Base-by-base conservation (phyloP, 2,797 vertebrate species). In the Gorsachius magnificus region DNA sequence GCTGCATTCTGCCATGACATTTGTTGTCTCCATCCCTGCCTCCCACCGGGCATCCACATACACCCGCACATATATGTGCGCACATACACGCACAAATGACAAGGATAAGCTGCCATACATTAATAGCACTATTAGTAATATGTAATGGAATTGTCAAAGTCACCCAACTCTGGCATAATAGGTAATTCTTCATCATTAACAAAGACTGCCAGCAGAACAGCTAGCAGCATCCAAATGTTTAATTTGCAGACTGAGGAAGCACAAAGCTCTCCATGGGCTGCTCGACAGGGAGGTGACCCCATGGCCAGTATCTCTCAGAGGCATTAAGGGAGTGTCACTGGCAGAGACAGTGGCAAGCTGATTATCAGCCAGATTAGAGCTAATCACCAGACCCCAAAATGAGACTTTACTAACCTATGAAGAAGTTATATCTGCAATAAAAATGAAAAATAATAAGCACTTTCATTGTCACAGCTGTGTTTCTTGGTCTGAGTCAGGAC, bases 131-230 rank as follows among this genome's bases (percentile, higher is more conserved):
- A 95, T 97, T 95, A 97, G 89, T 65, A 97, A 97, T 91, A 95
- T 63, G 46, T 95, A 96, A 97, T 96, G 80, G 87, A 95, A 96
- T 96, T 97, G 96, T 98, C 95, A 98, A 83, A 96, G 83, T 86
- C 91, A 89, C 88, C 83, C 64, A 90, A 56, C 0, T 0, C 78
- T 92, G 72, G 33, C 69, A 88, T 90, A 97, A 94, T 82, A 95
- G 86, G 85, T 87, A 92, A 97, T 97, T 94, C 95, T 92, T 97
- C 93, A 97, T 95, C 96, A 95, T 97, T 97, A 97, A 93, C 78
- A 88, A 76, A 90, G 91, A 33, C 84, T 95, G 89, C 85, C 92
- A 93, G 54, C 53, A 60, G 77, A 96, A 86, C 54, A 93, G 87
- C 87, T 68, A 84, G 57, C 54, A 87, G 57, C 46, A 70, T 63